Base-by-base conservation (phyloP, 2,888 invertebrate genomes). In the Drosophila barbarae region DNA sequence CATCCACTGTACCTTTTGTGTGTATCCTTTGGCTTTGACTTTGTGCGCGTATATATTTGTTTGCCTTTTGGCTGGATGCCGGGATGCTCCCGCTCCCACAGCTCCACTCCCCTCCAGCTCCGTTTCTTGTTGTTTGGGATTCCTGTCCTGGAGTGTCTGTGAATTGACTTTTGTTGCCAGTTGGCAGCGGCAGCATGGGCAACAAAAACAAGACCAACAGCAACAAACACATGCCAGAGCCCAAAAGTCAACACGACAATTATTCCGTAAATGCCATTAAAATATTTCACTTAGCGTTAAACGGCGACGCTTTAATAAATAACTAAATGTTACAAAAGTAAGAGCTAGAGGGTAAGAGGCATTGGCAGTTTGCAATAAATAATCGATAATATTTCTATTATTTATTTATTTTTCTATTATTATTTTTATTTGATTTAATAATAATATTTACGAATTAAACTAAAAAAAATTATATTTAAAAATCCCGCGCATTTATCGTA, bases 131-230 rank as follows among this genome's bases (percentile, higher is more conserved):
- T 46, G 44, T 46, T 46, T 47, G 18, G 32, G 46, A 47, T 32
- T 47, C 46, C 46, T 47, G 46, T 18, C 46, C 39, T 38, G 51
- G 41, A 66, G 52, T 71, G 66, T 66, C 52, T 76, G 74, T 64
- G 82, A 73, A 84, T 77, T 86, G 84, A 86, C 84, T 86, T 83
- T 78, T 74, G 77, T 77, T 85, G 85, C 77, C 85, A 85, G 72
- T 76, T 80, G 76, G 65, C 80, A 71, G 70, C 44, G 58, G 63
- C 56, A 46, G 57, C 38, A 58, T 28, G 61, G 59, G 28, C 44
- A 49, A 36, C 55, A 67, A 56, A 34, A 59, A 21, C 49, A 61
- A 51, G 34, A 54, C 57, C 59, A 64, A 53, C 70, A 73, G 53
- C 64, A 73, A 72, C 67, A 72, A 76, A 76, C 69, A 79, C 73